A percentile compares a stretch with the other conserved stretches of the same genome.
Evolutionary conservation across 2,888 invertebrate species (phyloP).

Genomic region (Agonopterix heracliana): DNA sequence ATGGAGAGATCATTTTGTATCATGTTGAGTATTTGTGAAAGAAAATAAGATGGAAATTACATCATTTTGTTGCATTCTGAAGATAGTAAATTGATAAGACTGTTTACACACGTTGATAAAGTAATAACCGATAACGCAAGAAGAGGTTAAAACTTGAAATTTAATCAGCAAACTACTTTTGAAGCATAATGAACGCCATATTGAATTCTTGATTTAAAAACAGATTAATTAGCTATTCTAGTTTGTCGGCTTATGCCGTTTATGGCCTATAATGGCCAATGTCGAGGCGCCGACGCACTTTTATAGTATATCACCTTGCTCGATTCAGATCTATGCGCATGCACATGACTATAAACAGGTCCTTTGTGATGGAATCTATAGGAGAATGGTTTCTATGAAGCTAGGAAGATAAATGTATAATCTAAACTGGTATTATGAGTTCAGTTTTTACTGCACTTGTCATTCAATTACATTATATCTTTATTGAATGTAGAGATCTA

Average conservation of each 20-base stretch:
- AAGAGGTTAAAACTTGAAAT: too few species aligned
- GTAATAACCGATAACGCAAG: too few species aligned
- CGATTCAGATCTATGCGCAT: conserved; percentile 27
- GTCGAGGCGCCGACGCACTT: conserved; percentile 39
- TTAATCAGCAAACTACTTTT: too few species aligned
- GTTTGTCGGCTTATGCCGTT: conserved; percentile 35
- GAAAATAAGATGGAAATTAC: too few species aligned
- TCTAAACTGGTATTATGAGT: too few species aligned
- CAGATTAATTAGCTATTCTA: conserved; percentile 28
- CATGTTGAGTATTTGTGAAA: too few species aligned
- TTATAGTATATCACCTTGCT: conserved; percentile 31
- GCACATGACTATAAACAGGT: conserved; percentile 28
- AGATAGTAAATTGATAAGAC: too few species aligned
- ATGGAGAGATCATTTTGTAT: too few species aligned
- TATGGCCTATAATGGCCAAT: conserved; percentile 40
- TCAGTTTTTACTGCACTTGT: too few species aligned
- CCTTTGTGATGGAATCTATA: conserved; percentile 23
- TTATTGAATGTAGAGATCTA: not conserved
- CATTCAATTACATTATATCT: not conserved
- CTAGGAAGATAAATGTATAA: conserved; percentile 7
- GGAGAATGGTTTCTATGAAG: conserved; percentile 21
- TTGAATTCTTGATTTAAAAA: not conserved
- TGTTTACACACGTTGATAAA: too few species aligned
- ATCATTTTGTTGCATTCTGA: too few species aligned
- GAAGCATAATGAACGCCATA: too few species aligned